Base-by-base conservation (phyloP, 2,888 invertebrate species). In the Conomelus anceps region DNA sequence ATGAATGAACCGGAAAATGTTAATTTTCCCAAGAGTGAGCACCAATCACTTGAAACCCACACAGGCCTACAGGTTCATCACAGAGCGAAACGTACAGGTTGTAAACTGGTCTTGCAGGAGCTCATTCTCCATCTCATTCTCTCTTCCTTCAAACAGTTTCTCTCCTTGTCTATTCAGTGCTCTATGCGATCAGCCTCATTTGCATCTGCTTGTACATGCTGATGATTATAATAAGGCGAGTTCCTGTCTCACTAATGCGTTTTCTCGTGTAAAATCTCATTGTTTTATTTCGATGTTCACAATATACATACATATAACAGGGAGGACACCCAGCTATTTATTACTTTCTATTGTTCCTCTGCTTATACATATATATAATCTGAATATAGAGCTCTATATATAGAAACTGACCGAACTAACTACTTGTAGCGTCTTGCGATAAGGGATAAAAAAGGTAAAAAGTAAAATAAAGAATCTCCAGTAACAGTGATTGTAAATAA, bases 211-310 rank as follows among this genome's bases (percentile, higher is more conserved):
- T 34, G 34, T 34, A 34, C 34, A 34, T 34, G 34, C 34, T 34
- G 34, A 34, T 34, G 34, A 34, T 34, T 34, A 34, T 34, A 34
- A 34, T 34, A 34, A 34, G 34, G 34, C 34, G 34, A 34, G 34
- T 34, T 34, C 86, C n/a, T 86, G 86, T 86, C n/a, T 23, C 86
- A 86, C 86, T 86, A 86, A 86, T 86, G 86, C 86, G 23, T 86
- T 86, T 86, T 24, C 86, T 23, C 86, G 23, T 86, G 86, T 86
- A 86, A 86, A 86, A 23, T 86, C 34, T 23, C 23, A 86, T 86
- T 86, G 86, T 86, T 86, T 86, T 86, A 86, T 86, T 86, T 86
- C 23, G 23, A 22, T 85, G 17, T 85, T 85, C 22, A 85, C 85
- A 86, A 86, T 86, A 24, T 86, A 86, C 34, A 24, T 86, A 86